Base-by-base conservation (phyloP, 2,797 vertebrate species). In the Mus spretus region DNA sequence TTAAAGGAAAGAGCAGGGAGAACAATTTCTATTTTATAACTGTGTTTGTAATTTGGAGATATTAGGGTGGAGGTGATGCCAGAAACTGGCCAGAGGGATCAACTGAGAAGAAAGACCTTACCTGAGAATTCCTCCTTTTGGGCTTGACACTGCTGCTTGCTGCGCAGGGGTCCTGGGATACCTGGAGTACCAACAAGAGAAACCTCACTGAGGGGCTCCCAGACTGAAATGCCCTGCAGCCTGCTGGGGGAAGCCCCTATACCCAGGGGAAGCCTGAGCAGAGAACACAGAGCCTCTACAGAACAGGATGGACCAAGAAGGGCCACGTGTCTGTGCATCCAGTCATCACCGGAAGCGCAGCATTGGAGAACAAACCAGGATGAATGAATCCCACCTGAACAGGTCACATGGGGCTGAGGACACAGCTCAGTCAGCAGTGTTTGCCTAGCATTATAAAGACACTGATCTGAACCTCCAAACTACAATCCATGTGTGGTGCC, bases 151-250 rank as follows among this genome's bases (percentile, higher is more conserved):
- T 74, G 8, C 61, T 17, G 6, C 47, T 22, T 40, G 6, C 37
- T 78, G 26, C 19, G 26, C 59, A 78, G 47, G 14, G 26, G 15
- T 50, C 79, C 50, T 17, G 17, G 19, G 34, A 53, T 53, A 92
- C 61, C 70, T 65, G 53, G 4, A 47, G 3, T 6, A 57, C 9
- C 0, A 0, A 3, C 0, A 12, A 72, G 53, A 26, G 44, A 55
- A 65, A 89, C 28, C 15, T 15, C 26, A 24, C 37, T 61, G 37
- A 20, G 11, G 8, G 1, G 7, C 1, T 61, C 31, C 50, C n/a
- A 59, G 55, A 70, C 28, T 63, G 34, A 34, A 37, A 57, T 22
- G 85, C 74, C 14, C 55, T 80, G 37, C 14, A 20, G 7, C 81
- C 47, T 63, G 37, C 17, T 5, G 53, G 9, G 9, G 12, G 10